Percentiles rank a stretch among this genome's conserved stretches.
Conservation (phyloP, 1,140 invertebrate genomes). For the Megalonaias nervosa region DNA sequence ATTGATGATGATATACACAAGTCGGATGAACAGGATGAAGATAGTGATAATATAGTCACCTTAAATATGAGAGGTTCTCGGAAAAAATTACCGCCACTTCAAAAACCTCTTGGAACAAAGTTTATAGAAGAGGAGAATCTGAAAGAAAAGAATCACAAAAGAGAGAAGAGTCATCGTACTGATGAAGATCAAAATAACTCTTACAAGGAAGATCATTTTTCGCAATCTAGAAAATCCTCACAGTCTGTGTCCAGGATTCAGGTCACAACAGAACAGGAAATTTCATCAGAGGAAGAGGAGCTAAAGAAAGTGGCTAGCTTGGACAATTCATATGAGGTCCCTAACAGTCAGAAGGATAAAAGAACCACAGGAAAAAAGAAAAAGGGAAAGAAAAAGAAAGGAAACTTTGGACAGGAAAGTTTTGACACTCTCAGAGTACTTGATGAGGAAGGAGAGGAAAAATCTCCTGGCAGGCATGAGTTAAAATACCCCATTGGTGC, state of each 20-base stretch:
- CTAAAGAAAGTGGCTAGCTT: too few relatives aligned
- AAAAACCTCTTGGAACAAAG: constrained; percentile 4
- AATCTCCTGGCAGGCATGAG: too few relatives aligned
- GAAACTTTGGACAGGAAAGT: too few relatives aligned
- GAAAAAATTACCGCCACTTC: not conserved
- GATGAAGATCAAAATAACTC: not conserved
- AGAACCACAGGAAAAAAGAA: constrained; percentile 19
- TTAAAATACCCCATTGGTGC: too few relatives aligned
- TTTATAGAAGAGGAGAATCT: not conserved
- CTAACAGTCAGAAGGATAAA: not conserved
- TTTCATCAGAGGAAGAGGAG: too few relatives aligned
- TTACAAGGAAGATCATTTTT: not conserved
- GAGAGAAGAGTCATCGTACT: too few relatives aligned
- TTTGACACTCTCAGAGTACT: too few relatives aligned
- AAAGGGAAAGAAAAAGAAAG: not conserved
- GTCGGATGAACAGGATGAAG: too few relatives aligned
- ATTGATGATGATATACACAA: too few relatives aligned
- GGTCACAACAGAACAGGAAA: constrained; percentile 2
- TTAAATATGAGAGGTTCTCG: not conserved
- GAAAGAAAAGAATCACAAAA: not conserved
- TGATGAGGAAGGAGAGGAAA: too few relatives aligned
- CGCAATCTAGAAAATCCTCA: not conserved
- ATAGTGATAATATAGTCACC: too few relatives aligned
- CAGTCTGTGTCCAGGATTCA: constrained; percentile 24
- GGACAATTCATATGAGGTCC: too few relatives aligned